Evolutionary conservation across 2,797 vertebrate genomes (phyloP).

Genomic region (Sebastes minor): DNA sequence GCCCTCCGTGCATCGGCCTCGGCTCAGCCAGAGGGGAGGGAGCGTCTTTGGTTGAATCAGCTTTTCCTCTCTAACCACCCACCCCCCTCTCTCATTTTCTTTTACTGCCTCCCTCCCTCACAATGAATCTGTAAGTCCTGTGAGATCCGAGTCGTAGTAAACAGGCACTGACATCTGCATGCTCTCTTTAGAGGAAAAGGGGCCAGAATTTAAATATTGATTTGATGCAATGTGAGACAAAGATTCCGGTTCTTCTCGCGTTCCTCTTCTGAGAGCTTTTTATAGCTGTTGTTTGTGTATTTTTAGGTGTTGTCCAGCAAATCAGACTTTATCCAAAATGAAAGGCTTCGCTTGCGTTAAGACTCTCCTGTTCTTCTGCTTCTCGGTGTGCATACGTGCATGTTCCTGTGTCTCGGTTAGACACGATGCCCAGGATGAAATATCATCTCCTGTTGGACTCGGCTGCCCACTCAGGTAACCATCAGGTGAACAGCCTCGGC

Average conservation of each 20-base stretch:
- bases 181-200: constrained; percentile 43
- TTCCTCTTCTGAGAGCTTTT: constrained; percentile 28
- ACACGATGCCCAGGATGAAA: constrained; percentile 62
- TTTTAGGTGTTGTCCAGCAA: constrained; percentile 26
- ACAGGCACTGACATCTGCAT: constrained; percentile 52
- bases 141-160: constrained; percentile 61
- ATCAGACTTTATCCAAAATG: neutral
- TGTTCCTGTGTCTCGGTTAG: constrained; percentile 21
- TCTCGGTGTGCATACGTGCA: neutral
- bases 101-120: constrained; percentile 28
- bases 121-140: constrained; percentile 45
- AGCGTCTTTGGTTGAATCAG: constrained; percentile 60
- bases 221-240: constrained; percentile 66
- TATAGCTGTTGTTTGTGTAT: constrained; percentile 32
- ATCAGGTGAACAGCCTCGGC: constrained; percentile 39
- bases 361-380: neutral
- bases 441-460: constrained; percentile 63
- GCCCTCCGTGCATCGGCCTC: constrained; percentile 16
- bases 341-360: neutral
- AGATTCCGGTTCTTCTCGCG: constrained; percentile 9
- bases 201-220: constrained; percentile 69
- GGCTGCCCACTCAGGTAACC: constrained; percentile 58
- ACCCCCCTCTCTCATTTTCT: constrained; percentile 27
- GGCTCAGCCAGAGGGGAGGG: constrained; percentile 25
- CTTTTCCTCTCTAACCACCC: constrained; percentile 41